A percentile compares a stretch with the other conserved stretches of the same genome.
Evolutionary conservation across 1,140 invertebrate genomes (phyloP).

Genomic region (Proctacanthus coquilletti): DNA sequence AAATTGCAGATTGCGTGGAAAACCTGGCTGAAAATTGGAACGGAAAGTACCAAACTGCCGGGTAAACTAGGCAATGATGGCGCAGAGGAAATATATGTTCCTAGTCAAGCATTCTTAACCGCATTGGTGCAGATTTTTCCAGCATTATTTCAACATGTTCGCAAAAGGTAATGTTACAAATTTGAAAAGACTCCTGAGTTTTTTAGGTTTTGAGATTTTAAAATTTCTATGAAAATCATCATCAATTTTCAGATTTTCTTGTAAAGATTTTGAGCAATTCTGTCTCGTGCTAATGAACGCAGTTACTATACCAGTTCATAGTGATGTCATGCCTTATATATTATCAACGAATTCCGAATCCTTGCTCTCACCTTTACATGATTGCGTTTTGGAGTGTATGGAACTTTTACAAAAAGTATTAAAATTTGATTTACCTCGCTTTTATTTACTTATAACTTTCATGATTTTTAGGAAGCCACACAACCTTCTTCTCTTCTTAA

Average conservation of each 20-base stretch:
- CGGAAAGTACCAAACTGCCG: conserved; percentile 55
- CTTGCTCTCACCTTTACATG: conserved; percentile 65
- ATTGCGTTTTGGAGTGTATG: conserved; percentile 63
- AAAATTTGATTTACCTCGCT: neutral
- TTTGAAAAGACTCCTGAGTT: too few species aligned
- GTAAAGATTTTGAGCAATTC: conserved; percentile 61
- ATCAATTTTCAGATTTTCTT: conserved; percentile 39
- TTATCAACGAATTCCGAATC: conserved; percentile 56
- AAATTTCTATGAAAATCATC: conserved; percentile 6
- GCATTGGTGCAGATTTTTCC: conserved; percentile 90
- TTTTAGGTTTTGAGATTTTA: conserved; percentile 5
- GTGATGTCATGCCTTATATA: conserved; percentile 67
- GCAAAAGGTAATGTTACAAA: conserved; percentile 42
- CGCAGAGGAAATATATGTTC: conserved; percentile 54
- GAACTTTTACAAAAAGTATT: conserved; percentile 59
- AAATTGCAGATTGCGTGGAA: conserved; percentile 48
- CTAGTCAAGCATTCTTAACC: conserved; percentile 82
- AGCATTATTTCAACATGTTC: conserved; percentile 79
- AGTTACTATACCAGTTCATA: conserved; percentile 65
- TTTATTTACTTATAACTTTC: conserved; percentile 2
- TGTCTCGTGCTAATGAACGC: conserved; percentile 62
- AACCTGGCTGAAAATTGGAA: conserved; percentile 74
- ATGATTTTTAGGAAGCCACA: conserved; percentile 46
- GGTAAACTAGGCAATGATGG: conserved; percentile 30
- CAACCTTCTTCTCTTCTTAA: conserved; percentile 44